Base-by-base conservation (phyloP, 2,888 invertebrate species). In the Cantharis lateralis region DNA sequence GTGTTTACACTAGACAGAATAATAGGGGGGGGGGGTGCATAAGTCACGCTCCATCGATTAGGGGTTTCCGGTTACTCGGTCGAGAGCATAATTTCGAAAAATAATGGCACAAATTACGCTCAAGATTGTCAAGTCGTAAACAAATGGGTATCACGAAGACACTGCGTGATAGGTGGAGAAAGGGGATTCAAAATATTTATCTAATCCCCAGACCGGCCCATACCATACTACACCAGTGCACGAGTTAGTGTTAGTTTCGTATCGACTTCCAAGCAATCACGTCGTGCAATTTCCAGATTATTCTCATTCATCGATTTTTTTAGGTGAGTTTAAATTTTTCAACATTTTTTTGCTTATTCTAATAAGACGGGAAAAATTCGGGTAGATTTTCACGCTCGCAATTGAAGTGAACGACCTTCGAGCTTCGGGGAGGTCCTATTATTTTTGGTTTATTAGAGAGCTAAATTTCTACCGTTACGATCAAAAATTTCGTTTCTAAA, bases 61-160 rank as follows among this genome's bases (percentile, higher is more conserved):
- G 9, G n/a, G 48, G 48, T n/a, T 48, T 48, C 48, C n/a, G 48
- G 48, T 48, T 48, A 3, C 3, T n/a, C n/a, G 48, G n/a, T 48
- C 48, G 48, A 48, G 48, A n/a, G 48, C n/a, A 48, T 5, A 48
- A 48, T 48, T 48, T n/a, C n/a, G n/a, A 48, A 48, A 48, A 48
- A n/a, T 7, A 1, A n/a, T 48, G 48, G 48, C 13, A n/a, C n/a
- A n/a, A 48, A 48, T 48, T 48, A 48, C 48, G 48, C 7, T n/a
- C n/a, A n/a, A n/a, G 48, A 48, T 48, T 48, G 3, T n/a, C n/a
- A 48, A n/a, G 48, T n/a, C 48, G 48, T 48, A 48, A 32, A 48
- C n/a, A 48, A 48, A 48, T 73, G 73, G 20, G n/a, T 66, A 66
- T 66, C 64, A 66, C 64, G 64, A 66, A 66, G 64, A 66, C 64